These are phyloP conservation scores for Plemyria rubiginata DNA, from an alignment of 2,888 invertebrate genomes.

Conservation along the genomic window DNA sequence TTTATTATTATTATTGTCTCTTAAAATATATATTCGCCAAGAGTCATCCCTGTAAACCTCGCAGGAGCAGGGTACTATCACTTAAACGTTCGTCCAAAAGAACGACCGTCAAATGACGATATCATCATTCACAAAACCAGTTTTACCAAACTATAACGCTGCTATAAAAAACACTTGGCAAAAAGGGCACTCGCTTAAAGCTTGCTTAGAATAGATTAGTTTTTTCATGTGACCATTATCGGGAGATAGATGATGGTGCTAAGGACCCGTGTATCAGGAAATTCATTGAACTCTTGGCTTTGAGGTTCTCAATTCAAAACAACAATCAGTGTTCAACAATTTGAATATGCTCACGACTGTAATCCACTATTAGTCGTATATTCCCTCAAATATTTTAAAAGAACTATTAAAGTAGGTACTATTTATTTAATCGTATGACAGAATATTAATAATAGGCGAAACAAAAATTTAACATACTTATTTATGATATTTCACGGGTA, in stretches of 20 bases:
- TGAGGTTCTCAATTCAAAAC: constrained; percentile 19
- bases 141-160: not conserved
- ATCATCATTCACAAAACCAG: not conserved
- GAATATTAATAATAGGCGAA: no score
- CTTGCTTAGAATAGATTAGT: constrained; percentile 67
- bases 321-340: not conserved
- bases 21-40: no score
- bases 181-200: constrained; percentile 67
- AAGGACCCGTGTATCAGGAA: constrained; percentile 37
- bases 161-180: constrained; percentile 51
- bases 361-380: no score
- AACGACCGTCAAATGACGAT: not conserved
- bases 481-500: no score
- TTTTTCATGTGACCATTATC: constrained; percentile 56
- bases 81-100: not conserved
- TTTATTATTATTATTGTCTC: no score
- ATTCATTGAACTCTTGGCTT: constrained; percentile 41
- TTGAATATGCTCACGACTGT: no score
- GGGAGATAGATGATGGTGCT: constrained; percentile 58
- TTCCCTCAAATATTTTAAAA: no score
- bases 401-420: no score
- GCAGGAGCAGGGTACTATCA: no score
- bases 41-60: no score
- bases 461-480: no score
- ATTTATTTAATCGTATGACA: no score